Conservation (phyloP, 2,113 vertebrate genomes). For the Aythya baeri region DNA sequence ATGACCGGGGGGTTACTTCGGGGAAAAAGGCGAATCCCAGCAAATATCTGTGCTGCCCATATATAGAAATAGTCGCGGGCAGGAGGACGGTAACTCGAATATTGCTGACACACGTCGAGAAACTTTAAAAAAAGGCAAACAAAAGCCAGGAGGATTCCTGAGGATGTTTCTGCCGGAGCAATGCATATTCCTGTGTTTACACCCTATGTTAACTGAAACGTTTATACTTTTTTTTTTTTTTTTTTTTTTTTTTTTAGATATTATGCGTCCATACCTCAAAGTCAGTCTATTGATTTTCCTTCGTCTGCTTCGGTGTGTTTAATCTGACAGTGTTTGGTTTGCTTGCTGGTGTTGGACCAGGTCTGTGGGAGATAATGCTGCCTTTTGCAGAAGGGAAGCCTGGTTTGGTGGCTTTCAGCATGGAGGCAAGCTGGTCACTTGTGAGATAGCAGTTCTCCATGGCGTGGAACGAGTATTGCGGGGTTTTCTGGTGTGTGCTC, state of each 20-base stretch:
- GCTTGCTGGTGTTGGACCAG: neutral
- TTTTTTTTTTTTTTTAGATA: neutral
- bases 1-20: neutral
- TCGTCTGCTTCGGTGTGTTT: neutral
- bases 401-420: neutral
- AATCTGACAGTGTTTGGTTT: neutral
- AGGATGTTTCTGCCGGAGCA: neutral
- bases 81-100: neutral
- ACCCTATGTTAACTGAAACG: neutral
- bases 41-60: slow-evolving; percentile 36
- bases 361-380: neutral
- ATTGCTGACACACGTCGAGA: neutral
- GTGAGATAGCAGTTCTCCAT: neutral
- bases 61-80: slow-evolving; percentile 43
- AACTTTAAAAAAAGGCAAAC: neutral
- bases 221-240: neutral
- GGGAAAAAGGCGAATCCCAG: neutral
- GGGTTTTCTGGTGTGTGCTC: neutral
- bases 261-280: neutral
- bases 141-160: neutral
- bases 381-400: neutral
- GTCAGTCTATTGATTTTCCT: neutral
- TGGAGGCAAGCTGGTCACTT: neutral
- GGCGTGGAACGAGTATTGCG: neutral
- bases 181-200: neutral